phyloP scores from a whole-genome alignment of 35 echinoderm and acorn worm species.

The Heliocidaris tuberculata region DNA sequence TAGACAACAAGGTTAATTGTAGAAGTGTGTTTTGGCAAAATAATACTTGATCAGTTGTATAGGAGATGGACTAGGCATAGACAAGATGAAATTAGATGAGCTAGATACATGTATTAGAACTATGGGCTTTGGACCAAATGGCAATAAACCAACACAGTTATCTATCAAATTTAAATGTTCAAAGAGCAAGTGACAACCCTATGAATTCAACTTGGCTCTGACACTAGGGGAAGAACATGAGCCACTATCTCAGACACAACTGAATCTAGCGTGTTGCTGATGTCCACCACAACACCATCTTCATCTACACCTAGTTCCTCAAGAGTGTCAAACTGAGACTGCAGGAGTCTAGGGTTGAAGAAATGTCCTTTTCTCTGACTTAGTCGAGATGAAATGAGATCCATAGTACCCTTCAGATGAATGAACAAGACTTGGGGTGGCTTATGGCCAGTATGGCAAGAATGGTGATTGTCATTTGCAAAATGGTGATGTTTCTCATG shows the following conservation, averaged over 20 bases:
- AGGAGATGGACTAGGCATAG: too few species aligned
- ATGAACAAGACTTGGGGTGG: background rate
- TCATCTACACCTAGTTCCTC: constrained; percentile 31
- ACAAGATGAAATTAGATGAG: too few species aligned
- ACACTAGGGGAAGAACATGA: background rate
- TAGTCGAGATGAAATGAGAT: constrained; percentile 32
- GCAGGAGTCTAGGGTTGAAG: constrained; percentile 2
- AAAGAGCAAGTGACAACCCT: too few species aligned
- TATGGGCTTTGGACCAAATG: too few species aligned
- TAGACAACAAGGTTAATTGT: too few species aligned
- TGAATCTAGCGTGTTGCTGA: background rate
- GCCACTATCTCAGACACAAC: background rate
- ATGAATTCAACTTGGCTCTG: background rate
- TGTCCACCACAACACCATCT: constrained; percentile 28
- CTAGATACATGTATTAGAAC: too few species aligned
- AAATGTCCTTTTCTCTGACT: constrained; percentile 41
- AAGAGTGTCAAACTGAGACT: constrained; percentile 53
- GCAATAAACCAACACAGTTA: too few species aligned
- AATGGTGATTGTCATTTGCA: background rate
- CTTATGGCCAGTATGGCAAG: background rate
- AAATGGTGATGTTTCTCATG: background rate
- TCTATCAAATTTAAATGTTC: too few species aligned
- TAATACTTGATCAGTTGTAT: too few species aligned
- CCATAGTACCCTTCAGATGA: constrained; percentile 32
- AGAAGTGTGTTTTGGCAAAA: too few species aligned